Conservation (phyloP, 2,113 vertebrate genomes). For the Chamaetylas fuelleborni region DNA sequence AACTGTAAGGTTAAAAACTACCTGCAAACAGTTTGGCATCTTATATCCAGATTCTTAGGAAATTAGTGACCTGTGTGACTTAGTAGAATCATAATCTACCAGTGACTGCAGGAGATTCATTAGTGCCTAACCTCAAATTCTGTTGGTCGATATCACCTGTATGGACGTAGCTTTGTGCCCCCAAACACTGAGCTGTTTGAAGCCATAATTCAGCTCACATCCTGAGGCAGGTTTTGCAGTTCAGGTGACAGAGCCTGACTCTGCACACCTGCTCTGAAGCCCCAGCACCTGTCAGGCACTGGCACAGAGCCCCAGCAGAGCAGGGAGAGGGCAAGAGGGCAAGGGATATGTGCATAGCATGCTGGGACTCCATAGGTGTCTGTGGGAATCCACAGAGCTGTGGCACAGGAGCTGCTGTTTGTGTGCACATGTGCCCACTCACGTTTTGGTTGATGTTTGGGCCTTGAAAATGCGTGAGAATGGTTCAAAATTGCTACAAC, state of each 20-base stretch:
- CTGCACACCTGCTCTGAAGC: background rate
- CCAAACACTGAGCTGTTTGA: background rate
- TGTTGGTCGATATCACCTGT: background rate
- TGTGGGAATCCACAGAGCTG: background rate
- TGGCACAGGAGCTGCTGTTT: background rate
- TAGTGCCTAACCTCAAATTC: background rate
- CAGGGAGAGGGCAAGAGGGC: background rate
- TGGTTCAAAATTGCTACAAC: background rate
- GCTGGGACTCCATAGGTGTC: background rate
- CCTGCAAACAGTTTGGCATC: background rate
- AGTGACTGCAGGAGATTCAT: background rate
- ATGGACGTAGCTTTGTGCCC: background rate
- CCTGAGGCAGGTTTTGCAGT: background rate
- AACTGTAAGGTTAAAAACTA: background rate
- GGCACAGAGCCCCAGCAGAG: background rate
- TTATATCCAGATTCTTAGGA: background rate
- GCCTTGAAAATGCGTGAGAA: background rate
- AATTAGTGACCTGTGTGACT: background rate
- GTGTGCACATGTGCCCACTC: background rate
- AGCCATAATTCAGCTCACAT: background rate
- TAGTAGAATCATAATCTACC: background rate
- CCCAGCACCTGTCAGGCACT: background rate
- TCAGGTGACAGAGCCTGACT: background rate
- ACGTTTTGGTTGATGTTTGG: background rate
- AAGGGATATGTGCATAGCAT: background rate